These are phyloP conservation scores for Lophotriccus pileatus DNA, from an alignment of 2,797 vertebrate genomes.

Conservation along the genomic window DNA sequence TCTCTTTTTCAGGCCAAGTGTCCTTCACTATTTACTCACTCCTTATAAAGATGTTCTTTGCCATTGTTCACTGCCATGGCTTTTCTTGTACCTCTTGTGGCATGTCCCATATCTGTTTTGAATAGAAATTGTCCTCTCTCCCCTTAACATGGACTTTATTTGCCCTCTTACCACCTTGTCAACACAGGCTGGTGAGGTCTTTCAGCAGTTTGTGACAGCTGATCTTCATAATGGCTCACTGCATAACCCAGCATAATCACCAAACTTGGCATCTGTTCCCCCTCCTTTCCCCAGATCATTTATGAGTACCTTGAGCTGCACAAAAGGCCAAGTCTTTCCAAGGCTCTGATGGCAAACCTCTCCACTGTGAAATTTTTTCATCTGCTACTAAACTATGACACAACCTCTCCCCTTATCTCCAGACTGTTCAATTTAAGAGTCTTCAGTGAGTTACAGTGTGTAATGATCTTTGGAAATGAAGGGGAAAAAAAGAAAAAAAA, in stretches of 20 bases:
- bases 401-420: background rate
- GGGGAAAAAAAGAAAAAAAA: background rate
- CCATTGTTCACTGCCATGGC: background rate
- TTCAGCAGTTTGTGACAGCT: background rate
- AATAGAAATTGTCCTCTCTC: background rate
- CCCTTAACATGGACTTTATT: background rate
- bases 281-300: background rate
- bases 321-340: background rate
- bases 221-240: background rate
- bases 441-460: background rate
- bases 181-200: background rate
- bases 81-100: background rate
- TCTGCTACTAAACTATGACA: background rate
- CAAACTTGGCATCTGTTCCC: background rate
- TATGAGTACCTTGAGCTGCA: background rate
- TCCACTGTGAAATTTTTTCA: background rate
- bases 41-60: background rate
- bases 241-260: background rate
- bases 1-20: background rate
- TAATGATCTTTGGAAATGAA: background rate
- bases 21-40: background rate
- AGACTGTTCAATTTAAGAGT: background rate
- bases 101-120: background rate
- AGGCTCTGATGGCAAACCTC: background rate
- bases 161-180: background rate